Evolutionary conservation across 2,797 vertebrate genomes (phyloP).

Genomic region (Cynodonichthys magdalenae): DNA sequence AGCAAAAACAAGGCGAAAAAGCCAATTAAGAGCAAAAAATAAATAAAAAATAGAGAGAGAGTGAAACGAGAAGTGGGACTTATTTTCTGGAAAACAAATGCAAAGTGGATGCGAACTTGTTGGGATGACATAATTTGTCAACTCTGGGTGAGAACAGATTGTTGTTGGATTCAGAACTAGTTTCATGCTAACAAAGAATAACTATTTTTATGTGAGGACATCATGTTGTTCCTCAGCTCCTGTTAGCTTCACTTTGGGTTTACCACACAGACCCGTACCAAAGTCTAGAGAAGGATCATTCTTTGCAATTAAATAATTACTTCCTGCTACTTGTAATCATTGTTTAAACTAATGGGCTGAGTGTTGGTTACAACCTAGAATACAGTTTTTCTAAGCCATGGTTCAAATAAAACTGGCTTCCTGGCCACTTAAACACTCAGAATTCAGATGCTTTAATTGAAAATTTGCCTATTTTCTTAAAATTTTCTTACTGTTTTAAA

Average conservation of each 20-base stretch:
- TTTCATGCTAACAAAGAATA: constrained; percentile 11
- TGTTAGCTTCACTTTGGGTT: neutral
- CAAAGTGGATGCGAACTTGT: constrained; percentile 64
- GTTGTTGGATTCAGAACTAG: constrained; percentile 42
- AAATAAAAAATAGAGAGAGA: neutral
- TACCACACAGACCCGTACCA: neutral
- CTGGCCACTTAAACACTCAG: too few relatives aligned
- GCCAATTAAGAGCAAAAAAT: constrained; percentile 76
- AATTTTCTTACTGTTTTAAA: too few relatives aligned
- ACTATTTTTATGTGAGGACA: constrained; percentile 29
- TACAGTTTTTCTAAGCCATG: too few relatives aligned
- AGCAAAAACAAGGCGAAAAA: constrained; percentile 67
- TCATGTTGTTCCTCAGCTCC: constrained; percentile 1
- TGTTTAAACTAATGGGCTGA: too few relatives aligned
- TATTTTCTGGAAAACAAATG: constrained; percentile 56
- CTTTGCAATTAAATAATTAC: too few relatives aligned
- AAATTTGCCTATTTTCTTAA: too few relatives aligned
- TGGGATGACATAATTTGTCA: constrained; percentile 37
- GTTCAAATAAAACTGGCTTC: too few relatives aligned
- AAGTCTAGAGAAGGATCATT: neutral
- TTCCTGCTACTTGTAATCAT: too few relatives aligned
- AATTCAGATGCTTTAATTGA: too few relatives aligned
- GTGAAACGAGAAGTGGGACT: constrained; percentile 64
- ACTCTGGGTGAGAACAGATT: constrained; percentile 39
- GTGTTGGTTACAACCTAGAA: too few relatives aligned